phyloP scores from a whole-genome alignment of 2,888 invertebrate genomes.

The Pristionchus entomophagus region DNA sequence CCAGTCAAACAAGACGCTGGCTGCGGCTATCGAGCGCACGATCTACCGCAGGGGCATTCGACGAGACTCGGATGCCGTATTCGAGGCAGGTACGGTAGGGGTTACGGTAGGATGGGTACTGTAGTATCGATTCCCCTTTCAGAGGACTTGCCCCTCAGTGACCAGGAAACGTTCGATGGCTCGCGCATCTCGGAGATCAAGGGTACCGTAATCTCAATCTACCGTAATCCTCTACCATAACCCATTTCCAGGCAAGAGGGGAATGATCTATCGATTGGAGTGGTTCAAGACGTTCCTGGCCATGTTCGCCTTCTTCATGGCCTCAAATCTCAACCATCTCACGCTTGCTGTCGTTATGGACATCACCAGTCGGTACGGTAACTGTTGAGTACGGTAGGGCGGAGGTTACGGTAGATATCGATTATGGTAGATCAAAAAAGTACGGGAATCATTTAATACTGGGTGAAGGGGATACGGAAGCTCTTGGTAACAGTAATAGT shows the following conservation, averaged over 20 bases:
- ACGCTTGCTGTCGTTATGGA: slow-evolving; percentile 2
- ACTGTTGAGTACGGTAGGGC: no score
- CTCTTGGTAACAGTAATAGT: no score
- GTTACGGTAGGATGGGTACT: neutral
- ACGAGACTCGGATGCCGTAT: neutral
- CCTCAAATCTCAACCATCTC: slow-evolving; percentile 34
- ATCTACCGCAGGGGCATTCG: neutral
- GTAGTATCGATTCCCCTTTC: neutral
- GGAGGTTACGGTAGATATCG: neutral
- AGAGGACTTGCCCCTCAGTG: slow-evolving; percentile 15
- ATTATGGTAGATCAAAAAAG: no score
- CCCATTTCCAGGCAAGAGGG: neutral
- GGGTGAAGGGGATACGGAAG: no score
- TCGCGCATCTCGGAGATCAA: slow-evolving; percentile 33
- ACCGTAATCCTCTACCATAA: neutral
- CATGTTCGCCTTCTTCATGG: neutral
- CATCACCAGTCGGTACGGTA: slow-evolving; percentile 33
- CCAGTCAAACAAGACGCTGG: neutral
- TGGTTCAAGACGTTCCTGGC: slow-evolving; percentile 44
- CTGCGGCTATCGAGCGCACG: neutral
- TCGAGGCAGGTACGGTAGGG: slow-evolving; percentile 13
- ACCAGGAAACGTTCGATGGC: slow-evolving; percentile 18
- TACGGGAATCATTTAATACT: no score
- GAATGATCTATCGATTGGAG: slow-evolving; percentile 7
- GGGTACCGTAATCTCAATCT: neutral